Percentiles rank a stretch among this genome's conserved stretches.
These are phyloP conservation scores for Nudaria mundana DNA, from an alignment of 2,888 invertebrate species.

Conservation along the genomic window DNA sequence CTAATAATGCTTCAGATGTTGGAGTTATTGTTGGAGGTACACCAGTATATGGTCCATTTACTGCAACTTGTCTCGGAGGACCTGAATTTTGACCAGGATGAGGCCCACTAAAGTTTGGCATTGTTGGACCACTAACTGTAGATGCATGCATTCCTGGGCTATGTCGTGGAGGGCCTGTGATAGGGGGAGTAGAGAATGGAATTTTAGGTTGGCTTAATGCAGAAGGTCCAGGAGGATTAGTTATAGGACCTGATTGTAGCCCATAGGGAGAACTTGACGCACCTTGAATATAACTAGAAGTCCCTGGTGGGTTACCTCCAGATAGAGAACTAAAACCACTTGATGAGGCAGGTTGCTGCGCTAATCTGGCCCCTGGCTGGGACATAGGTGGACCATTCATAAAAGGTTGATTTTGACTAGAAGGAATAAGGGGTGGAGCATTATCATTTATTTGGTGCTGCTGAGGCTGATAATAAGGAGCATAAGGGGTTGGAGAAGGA, in stretches of 20 bases:
- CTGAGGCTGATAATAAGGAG: slow-evolving; percentile 45
- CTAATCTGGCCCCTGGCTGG: slow-evolving; percentile 21
- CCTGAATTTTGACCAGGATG: slow-evolving; percentile 23
- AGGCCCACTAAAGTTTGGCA: slow-evolving; percentile 32
- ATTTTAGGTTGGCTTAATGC: slow-evolving; percentile 47
- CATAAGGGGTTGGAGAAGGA: slow-evolving; percentile 47
- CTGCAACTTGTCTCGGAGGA: slow-evolving; percentile 31
- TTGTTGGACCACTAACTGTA: slow-evolving; percentile 33
- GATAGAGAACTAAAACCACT: slow-evolving; percentile 39
- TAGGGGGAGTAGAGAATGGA: slow-evolving; percentile 41
- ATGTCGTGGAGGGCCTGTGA: slow-evolving; percentile 45
- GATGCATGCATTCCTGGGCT: slow-evolving; percentile 53
- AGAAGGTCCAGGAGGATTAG: slow-evolving; percentile 35
- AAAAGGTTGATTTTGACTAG: slow-evolving; percentile 68
- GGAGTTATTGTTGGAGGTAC: slow-evolving; percentile 23
- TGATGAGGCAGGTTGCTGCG: slow-evolving; percentile 37
- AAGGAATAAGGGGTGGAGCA: slow-evolving; percentile 66
- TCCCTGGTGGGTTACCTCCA: slow-evolving; percentile 34
- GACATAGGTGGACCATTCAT: slow-evolving; percentile 58
- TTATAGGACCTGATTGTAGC: slow-evolving; percentile 28
- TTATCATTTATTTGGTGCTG: slow-evolving; percentile 68
- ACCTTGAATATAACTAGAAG: slow-evolving; percentile 34
- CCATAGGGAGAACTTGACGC: slow-evolving; percentile 32
- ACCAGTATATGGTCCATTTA: slow-evolving; percentile 43
- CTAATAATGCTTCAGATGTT: slow-evolving; percentile 16